Base-by-base conservation (phyloP, 2,888 invertebrate species). In the Axea sp. region DNA sequence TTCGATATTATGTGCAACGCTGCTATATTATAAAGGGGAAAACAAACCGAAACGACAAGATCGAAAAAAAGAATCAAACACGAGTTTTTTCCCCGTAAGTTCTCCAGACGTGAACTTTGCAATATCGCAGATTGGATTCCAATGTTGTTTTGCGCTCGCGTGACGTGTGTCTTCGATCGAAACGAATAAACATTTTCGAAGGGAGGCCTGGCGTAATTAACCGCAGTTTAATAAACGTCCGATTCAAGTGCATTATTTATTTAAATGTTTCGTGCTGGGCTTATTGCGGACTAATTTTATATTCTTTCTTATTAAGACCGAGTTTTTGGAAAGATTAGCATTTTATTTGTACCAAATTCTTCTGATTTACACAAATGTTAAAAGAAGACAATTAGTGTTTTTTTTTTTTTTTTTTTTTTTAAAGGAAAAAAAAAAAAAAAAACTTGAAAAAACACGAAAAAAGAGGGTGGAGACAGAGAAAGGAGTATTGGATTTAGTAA, bases 1-100 rank as follows among this genome's bases (percentile, higher is more conserved):
- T 69, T 69, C 57, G 53, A 65, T 69, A 74, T 65, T 49, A 51
- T 49, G 64, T 49, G 45, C 62, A 60, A 45, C 55, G 39, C 53
- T 2, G 62, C 33, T 49, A 53, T 53, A 65, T 65, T 59, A 59
- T 72, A 65, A 72, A 51, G 30, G 39, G 12, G 45, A 55, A 71
- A 59, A 49, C 67, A 67, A 57, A 57, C 53, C 45, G 31, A 14
- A 57, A 19, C 26, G 33, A 26, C n/a, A 28, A 22, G 8, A 14
- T 15, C 26, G 28, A 17, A 30, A 35, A 1, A 3, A 28, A 30
- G 19, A 62, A 62, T 41, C 15, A 22, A 35, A 17, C n/a, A 43
- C 30, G 24, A 5, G 39, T 15, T 35, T 55, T 45, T 67, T 45
- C 57, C 37, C n/a, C 62, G 51, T 33, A 17, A 19, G 37, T n/a